phyloP scores from a whole-genome alignment of 92 coral and sea anemone species.

The Actinostola sp. region DNA sequence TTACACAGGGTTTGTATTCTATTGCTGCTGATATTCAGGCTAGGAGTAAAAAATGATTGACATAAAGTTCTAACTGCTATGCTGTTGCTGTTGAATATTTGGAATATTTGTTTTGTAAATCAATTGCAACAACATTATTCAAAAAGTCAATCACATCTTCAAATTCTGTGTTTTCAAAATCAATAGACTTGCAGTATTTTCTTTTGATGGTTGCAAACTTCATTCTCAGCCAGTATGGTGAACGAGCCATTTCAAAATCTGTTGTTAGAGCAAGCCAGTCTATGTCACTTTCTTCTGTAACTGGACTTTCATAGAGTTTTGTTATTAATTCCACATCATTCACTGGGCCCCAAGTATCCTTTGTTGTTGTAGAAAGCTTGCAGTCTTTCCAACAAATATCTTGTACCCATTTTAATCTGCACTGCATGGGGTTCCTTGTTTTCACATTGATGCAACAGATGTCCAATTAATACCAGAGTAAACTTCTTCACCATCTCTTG shows the following conservation, averaged over 20 bases:
- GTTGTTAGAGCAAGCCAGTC: conserved; percentile 4
- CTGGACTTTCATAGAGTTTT: conserved; percentile 10
- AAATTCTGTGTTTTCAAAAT: conserved; percentile 13
- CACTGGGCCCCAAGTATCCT: background rate
- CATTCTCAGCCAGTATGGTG: conserved; percentile 1
- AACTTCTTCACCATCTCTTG: conserved; percentile 3
- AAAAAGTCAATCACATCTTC: conserved; percentile 20
- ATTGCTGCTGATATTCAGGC: no score
- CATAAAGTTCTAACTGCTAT: no score
- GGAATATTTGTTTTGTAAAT: background rate
- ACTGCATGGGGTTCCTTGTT: background rate
- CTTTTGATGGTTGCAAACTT: background rate
- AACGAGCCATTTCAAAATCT: conserved; percentile 19
- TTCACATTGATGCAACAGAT: conserved; percentile 5
- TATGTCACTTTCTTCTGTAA: conserved; percentile 7
- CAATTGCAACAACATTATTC: background rate
- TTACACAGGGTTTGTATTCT: no score
- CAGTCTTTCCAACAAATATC: conserved; percentile 11
- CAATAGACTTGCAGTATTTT: background rate
- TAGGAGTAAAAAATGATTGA: no score
- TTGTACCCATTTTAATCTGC: conserved; percentile 1
- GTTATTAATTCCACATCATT: conserved; percentile 15
- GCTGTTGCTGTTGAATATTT: no score
- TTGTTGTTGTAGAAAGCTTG: background rate
- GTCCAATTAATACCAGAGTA: background rate